A percentile compares a stretch with the other conserved stretches of the same genome.
These are phyloP conservation scores for Serilophus lunatus DNA, from an alignment of 2,113 vertebrate genomes.

Conservation along the genomic window DNA sequence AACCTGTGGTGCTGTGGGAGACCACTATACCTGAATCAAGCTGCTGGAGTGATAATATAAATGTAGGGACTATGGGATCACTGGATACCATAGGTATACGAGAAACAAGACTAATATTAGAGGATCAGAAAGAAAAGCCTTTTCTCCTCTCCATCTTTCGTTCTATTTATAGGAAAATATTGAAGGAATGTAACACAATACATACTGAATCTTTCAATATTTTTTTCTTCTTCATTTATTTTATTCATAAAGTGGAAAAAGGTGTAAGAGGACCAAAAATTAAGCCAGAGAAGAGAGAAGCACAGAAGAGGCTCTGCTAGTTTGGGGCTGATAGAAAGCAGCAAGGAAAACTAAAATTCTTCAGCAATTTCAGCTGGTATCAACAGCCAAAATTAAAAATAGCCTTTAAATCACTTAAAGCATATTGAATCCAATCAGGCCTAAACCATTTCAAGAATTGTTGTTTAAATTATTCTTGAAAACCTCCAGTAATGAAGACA, in stretches of 20 bases:
- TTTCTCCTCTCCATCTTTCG: not conserved
- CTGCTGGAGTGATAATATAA: not conserved
- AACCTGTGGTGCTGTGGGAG: not conserved
- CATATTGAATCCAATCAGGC: not conserved
- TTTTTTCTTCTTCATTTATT: not conserved
- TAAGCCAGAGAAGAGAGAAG: not conserved
- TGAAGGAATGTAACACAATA: not conserved
- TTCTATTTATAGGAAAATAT: not conserved
- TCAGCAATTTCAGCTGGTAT: not conserved
- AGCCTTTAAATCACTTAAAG: not conserved
- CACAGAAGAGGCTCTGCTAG: not conserved
- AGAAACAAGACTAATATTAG: conserved; percentile 9
- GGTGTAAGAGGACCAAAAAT: not conserved
- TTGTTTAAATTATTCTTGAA: not conserved
- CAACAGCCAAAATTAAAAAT: not conserved
- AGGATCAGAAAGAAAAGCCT: not conserved
- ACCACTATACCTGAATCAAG: not conserved
- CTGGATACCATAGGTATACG: not conserved
- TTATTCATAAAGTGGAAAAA: not conserved
- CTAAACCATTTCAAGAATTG: not conserved
- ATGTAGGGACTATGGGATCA: not conserved
- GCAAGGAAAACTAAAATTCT: not conserved
- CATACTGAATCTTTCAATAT: not conserved
- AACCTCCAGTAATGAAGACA: not conserved
- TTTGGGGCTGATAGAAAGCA: not conserved